A percentile compares a stretch with the other conserved stretches of the same genome.
Evolutionary conservation across 1,140 invertebrate species (phyloP).

Genomic region (Cepaea nemoralis): DNA sequence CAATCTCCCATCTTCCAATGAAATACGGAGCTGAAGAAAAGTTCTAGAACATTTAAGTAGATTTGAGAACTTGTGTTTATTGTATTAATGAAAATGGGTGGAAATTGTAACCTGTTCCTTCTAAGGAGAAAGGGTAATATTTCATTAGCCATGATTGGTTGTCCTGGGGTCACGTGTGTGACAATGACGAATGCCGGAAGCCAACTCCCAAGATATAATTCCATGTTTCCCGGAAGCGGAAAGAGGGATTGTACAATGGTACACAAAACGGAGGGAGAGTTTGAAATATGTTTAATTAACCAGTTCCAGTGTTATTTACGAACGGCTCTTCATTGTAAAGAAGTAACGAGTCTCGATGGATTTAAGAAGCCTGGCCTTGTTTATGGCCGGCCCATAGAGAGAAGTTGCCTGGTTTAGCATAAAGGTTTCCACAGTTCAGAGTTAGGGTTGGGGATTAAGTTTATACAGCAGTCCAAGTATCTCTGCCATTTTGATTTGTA

Average conservation of each 20-base stretch:
- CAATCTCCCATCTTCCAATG: not conserved
- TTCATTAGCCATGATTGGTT: constrained; percentile 32
- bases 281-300: constrained; percentile 25
- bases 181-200: constrained; percentile 34
- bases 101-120: constrained; percentile 26
- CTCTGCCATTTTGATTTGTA: not conserved
- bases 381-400: not conserved
- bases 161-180: constrained; percentile 19
- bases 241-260: not conserved
- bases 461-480: not conserved
- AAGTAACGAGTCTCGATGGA: not conserved
- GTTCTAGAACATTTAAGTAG: constrained; percentile 9
- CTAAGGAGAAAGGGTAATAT: not conserved
- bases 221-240: not conserved
- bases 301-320: constrained; percentile 14
- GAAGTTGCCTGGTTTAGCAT: not conserved
- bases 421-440: not conserved
- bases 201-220: constrained; percentile 20
- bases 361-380: not conserved
- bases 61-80: not conserved
- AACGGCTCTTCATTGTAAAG: constrained; percentile 1
- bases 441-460: not conserved
- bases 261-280: not conserved
- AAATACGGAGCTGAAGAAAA: not conserved
- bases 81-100: constrained; percentile 5